Conservation (phyloP, 2,888 invertebrate genomes). For the Microctonus brassicae region DNA sequence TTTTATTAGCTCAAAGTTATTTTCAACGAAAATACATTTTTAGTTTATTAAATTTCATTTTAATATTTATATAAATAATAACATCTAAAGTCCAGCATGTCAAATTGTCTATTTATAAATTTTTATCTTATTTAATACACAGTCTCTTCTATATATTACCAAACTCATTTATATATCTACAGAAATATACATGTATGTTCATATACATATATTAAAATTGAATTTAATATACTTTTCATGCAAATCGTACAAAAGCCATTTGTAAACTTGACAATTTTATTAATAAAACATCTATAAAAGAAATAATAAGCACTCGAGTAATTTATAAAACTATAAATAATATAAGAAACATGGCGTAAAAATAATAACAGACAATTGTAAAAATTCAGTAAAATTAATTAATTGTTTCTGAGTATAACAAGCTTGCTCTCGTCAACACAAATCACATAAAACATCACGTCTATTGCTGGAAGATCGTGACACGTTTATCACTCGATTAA, state of each 20-base stretch:
- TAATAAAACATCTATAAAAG: too few species aligned
- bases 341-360: not conserved
- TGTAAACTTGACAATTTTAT: not conserved
- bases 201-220: not conserved
- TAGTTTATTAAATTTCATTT: too few species aligned
- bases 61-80: too few species aligned
- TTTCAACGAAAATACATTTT: too few species aligned
- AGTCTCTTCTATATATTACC: too few species aligned
- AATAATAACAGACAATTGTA: not conserved
- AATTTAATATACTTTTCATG: not conserved
- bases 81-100: too few species aligned
- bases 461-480: slow-evolving; percentile 5
- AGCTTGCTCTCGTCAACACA: not conserved
- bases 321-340: not conserved
- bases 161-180: too few species aligned
- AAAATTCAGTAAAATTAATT: not conserved
- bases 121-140: too few species aligned
- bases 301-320: not conserved
- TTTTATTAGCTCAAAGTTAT: too few species aligned
- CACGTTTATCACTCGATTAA: slow-evolving; percentile 17
- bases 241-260: not conserved
- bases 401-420: not conserved
- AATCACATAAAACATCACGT: not conserved
- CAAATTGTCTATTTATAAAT: too few species aligned
- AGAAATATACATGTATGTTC: too few species aligned